A percentile compares a stretch with the other conserved stretches of the same genome.
phyloP scores from a whole-genome alignment of 2,888 invertebrate genomes.

The Agriopis leucophaearia region DNA sequence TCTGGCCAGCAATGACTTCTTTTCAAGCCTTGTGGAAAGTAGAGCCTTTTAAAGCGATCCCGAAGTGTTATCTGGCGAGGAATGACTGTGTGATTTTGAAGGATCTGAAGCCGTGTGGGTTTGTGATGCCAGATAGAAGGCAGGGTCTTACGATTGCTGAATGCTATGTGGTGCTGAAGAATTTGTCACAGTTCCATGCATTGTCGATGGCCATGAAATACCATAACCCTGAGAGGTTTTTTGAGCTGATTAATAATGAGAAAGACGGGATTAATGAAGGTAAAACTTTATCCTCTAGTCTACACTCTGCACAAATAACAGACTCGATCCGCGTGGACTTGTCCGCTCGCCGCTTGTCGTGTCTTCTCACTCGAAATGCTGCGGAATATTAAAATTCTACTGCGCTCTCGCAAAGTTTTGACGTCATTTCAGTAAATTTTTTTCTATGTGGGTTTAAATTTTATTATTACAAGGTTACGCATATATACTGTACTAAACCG shows the following conservation, averaged over 20 bases:
- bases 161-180: constrained; percentile 85
- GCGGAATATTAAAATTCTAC: too few species aligned
- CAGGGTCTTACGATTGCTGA: constrained; percentile 87
- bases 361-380: too few species aligned
- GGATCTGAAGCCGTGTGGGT: constrained; percentile 87
- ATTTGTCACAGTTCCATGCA: constrained; percentile 88
- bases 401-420: too few species aligned
- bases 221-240: constrained; percentile 85
- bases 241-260: constrained; percentile 78
- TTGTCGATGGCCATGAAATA: constrained; percentile 88
- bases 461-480: too few species aligned
- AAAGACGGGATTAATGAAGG: constrained; percentile 82
- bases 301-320: too few species aligned
- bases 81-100: constrained; percentile 87
- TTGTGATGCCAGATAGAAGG: constrained; percentile 88
- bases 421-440: too few species aligned
- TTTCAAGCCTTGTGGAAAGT: constrained; percentile 84
- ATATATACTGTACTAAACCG: too few species aligned
- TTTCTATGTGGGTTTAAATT: too few species aligned
- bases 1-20: constrained; percentile 88
- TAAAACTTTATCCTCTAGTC: constrained; percentile 37
- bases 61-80: constrained; percentile 87
- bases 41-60: constrained; percentile 84
- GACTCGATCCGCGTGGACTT: too few species aligned
- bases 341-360: too few species aligned